Evolutionary conservation across 1,140 invertebrate genomes (phyloP).

Genomic region (Theocolax elegans): DNA sequence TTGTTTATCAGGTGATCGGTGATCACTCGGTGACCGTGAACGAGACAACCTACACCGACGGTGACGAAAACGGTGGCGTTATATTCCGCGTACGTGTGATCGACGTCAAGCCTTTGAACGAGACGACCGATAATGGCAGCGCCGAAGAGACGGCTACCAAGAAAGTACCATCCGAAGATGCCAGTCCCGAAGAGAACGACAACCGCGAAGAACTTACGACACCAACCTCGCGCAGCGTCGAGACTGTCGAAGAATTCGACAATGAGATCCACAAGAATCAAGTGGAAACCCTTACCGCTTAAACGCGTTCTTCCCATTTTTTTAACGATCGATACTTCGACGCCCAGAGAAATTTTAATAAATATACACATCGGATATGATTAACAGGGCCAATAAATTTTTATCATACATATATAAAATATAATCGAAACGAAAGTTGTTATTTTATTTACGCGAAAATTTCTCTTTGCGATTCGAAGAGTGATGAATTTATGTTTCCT

Average conservation of each 20-base stretch:
- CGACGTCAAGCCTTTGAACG: slow-evolving; percentile 66
- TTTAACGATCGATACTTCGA: no score
- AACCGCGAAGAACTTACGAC: slow-evolving; percentile 34
- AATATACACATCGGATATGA: no score
- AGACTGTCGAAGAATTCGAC: slow-evolving; percentile 59
- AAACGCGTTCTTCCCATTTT: not conserved
- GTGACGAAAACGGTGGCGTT: slow-evolving; percentile 59
- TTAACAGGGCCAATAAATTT: no score
- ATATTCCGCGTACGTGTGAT: slow-evolving; percentile 68
- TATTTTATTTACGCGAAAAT: no score
- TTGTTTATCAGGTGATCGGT: slow-evolving; percentile 66
- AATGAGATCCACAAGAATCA: slow-evolving; percentile 61
- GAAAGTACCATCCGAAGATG: no score
- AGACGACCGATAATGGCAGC: slow-evolving; percentile 48
- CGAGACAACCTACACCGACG: slow-evolving; percentile 67
- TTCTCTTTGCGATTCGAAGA: no score
- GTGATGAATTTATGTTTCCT: no score
- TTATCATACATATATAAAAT: no score
- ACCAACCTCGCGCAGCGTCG: slow-evolving; percentile 48
- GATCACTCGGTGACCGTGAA: slow-evolving; percentile 71
- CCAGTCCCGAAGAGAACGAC: not conserved
- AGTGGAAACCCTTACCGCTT: slow-evolving; percentile 48
- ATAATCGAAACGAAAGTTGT: no score
- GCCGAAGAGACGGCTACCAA: not conserved
- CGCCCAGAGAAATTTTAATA: no score